A percentile compares a stretch with the other conserved stretches of the same genome.
Evolutionary conservation across 1,140 invertebrate species (phyloP).

Genomic region (Camponotus vicinus): DNA sequence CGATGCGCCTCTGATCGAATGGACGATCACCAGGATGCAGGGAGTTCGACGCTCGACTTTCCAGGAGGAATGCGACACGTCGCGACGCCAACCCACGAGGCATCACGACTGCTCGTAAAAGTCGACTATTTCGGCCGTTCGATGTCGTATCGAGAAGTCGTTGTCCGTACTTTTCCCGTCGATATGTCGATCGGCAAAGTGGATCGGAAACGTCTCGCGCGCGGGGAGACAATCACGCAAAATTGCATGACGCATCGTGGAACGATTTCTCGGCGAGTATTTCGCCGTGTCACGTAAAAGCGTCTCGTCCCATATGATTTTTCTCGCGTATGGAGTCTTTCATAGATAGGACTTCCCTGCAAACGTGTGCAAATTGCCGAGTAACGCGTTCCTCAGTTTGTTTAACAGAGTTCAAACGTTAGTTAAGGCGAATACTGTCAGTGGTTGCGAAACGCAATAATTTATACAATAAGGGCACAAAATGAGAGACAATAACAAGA

Average conservation of each 20-base stretch:
- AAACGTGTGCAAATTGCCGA: background rate
- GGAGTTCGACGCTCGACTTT: constrained; percentile 45
- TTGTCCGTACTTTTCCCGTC: constrained; percentile 50
- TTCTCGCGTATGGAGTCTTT: background rate
- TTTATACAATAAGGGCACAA: background rate
- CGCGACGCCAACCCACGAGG: background rate
- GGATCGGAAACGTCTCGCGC: constrained; percentile 39
- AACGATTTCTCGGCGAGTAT: constrained; percentile 34
- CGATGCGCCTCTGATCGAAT: constrained; percentile 23
- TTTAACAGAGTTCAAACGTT: background rate
- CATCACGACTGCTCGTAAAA: constrained; percentile 55
- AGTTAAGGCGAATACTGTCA: background rate
- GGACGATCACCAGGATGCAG: constrained; percentile 24
- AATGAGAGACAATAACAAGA: constrained; percentile 14
- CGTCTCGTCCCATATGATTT: background rate
- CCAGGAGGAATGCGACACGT: constrained; percentile 8
- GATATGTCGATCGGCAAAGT: constrained; percentile 39
- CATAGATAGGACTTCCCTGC: background rate
- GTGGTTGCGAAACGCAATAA: background rate
- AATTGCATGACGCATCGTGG: constrained; percentile 29
- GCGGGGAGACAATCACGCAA: constrained; percentile 22
- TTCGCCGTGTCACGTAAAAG: background rate
- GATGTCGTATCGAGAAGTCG: constrained; percentile 51
- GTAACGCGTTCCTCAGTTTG: background rate
- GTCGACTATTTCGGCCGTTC: constrained; percentile 53